Evolutionary conservation across 2,797 vertebrate genomes (phyloP), one percentile per base, ranked within the genome.

Genomic region (Spea hammondii): DNA sequence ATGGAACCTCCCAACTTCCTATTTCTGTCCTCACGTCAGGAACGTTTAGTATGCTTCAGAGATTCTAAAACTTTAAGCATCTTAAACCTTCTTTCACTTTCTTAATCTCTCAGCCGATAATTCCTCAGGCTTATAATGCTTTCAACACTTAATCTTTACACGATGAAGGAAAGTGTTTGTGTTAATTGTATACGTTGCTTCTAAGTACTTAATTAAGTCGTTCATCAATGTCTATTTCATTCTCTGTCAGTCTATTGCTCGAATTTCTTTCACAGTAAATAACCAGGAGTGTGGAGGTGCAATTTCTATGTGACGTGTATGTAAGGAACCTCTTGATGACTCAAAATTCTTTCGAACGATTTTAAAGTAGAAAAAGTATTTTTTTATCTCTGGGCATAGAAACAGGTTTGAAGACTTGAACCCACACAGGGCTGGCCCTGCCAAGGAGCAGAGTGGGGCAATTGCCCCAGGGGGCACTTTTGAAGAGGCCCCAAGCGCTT

Each of bases 51-150:
- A 72, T 79, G 47, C 64, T 73, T 79, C 67, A 60, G 68, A 68
- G 77, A 73, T 79, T 79, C 72, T 32, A 70, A 73, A 51, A 53
- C n/a, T 79, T 73, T 73, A 67, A 32, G 32, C 32, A 32, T 60
- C 4, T 78, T 72, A 78, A 12, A n/a, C 1, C 46, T 48, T 44
- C 62, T 72, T 72, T 72, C 70, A 73, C 64, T 60, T 13, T 10
- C 62, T 72, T 65, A 72, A 49, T 66, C 69, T 67, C 11, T 8
- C 50, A 17, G 8, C 17, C 8, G 32, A 70, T 79, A 51, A 73
- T 72, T 79, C 47, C 6, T 14, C 2, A n/a, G 45, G 45, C 60
- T 48, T 17, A n/a, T 49, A n/a, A 57, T 79, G 8, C 64, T 47
- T 46, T 12, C 64, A 65, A 65, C 32, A 65, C 6, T 5, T 7